A percentile compares a stretch with the other conserved stretches of the same genome.
Conservation (phyloP, 2,888 invertebrate genomes). For the Patella pellucida region DNA sequence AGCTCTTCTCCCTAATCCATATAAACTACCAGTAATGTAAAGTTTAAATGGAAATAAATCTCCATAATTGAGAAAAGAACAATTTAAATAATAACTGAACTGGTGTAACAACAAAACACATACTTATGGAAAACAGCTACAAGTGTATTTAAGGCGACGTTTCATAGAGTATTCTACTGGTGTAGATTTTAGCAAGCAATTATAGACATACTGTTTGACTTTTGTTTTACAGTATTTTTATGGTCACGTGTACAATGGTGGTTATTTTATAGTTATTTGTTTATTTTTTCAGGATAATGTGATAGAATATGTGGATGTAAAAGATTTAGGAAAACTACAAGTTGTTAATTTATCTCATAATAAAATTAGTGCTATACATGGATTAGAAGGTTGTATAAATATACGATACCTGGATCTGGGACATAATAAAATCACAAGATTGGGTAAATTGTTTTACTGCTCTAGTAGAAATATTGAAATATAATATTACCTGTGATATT, state of each 20-base stretch:
- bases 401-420: constrained; percentile 61
- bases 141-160: no score
- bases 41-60: no score
- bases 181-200: neutral
- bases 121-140: no score
- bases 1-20: no score
- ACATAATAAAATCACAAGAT: constrained; percentile 62
- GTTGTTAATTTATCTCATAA: constrained; percentile 63
- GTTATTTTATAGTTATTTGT: neutral
- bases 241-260: neutral
- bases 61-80: no score
- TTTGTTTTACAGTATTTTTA: neutral
- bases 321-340: constrained; percentile 54
- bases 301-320: constrained; percentile 61
- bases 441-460: constrained; percentile 45
- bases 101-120: no score
- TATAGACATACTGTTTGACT: neutral
- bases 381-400: constrained; percentile 63
- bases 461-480: no score
- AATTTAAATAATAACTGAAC: no score
- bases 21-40: no score
- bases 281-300: constrained; percentile 51
- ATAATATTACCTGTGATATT: no score
- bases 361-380: constrained; percentile 58
- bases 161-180: no score